Evolutionary conservation across 2,113 vertebrate genomes (phyloP).

Genomic region (Arizona elegans): DNA sequence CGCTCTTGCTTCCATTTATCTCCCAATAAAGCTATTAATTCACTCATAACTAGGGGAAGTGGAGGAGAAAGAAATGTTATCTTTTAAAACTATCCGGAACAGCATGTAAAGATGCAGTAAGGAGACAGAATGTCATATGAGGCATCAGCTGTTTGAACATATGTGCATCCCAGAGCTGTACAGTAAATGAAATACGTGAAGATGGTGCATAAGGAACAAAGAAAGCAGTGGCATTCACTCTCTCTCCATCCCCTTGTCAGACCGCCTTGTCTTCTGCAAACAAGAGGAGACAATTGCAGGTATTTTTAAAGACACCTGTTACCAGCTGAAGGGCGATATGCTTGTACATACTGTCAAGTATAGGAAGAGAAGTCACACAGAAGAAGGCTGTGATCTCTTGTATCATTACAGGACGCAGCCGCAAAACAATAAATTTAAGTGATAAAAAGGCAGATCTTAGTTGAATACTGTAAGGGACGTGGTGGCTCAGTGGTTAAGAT

Average conservation of each 20-base stretch:
- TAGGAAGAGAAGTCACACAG: background rate
- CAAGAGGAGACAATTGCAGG: conserved; percentile 26
- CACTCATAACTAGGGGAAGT: conserved; percentile 53
- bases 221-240: conserved; percentile 2
- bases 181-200: conserved; percentile 70
- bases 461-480: background rate
- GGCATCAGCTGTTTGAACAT: conserved; percentile 94
- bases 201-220: conserved; percentile 65
- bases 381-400: background rate
- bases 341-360: background rate
- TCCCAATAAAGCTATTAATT: conserved; percentile 55
- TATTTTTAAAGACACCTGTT: conserved; percentile 27
- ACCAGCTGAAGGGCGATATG: background rate
- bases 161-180: conserved; percentile 82
- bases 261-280: background rate
- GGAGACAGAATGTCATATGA: conserved; percentile 83
- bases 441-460: background rate
- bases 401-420: background rate
- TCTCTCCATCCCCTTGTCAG: background rate
- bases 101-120: conserved; percentile 84
- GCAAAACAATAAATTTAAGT: background rate
- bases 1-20: conserved; percentile 26
- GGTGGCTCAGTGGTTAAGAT: too few species aligned
- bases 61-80: conserved; percentile 18
- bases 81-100: conserved; percentile 61